phyloP scores from a whole-genome alignment of 1,140 invertebrate genomes.

The Drosophila orena region DNA sequence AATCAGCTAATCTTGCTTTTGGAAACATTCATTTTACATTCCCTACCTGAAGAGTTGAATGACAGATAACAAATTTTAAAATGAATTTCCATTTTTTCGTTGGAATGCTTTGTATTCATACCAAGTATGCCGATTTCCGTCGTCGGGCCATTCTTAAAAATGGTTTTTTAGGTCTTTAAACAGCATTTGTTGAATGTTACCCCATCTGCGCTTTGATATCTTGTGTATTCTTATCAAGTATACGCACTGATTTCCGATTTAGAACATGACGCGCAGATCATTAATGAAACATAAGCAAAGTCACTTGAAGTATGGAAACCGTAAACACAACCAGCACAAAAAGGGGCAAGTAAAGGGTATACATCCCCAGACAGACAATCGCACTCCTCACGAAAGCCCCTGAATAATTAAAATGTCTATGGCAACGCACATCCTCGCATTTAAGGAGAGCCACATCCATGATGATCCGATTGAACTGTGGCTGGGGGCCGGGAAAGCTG shows the following conservation, averaged over 20 bases:
- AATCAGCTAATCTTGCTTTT: neutral
- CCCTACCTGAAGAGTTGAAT: no score
- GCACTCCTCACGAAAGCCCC: slow-evolving; percentile 37
- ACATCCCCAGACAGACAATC: slow-evolving; percentile 15
- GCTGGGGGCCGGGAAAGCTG: slow-evolving; percentile 41
- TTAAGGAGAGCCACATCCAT: slow-evolving; percentile 20
- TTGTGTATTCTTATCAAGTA: slow-evolving; percentile 18
- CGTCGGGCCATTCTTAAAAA: neutral
- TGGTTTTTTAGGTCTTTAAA: neutral
- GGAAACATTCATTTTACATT: no score
- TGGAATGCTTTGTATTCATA: neutral
- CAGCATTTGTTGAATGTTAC: neutral
- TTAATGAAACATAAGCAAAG: slow-evolving; percentile 46
- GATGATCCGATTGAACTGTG: slow-evolving; percentile 40
- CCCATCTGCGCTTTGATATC: neutral
- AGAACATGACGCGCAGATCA: slow-evolving; percentile 17
- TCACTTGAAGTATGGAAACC: slow-evolving; percentile 29
- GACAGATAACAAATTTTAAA: neutral
- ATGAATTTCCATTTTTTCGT: neutral
- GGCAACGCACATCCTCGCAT: slow-evolving; percentile 28
- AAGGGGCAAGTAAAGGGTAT: neutral
- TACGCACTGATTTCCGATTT: slow-evolving; percentile 29
- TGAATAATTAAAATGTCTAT: slow-evolving; percentile 71
- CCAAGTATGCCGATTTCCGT: slow-evolving; percentile 2
- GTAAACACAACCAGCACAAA: slow-evolving; percentile 1